Evolutionary conservation across 2,113 vertebrate genomes (phyloP).

Genomic region (Scatophagus argus): DNA sequence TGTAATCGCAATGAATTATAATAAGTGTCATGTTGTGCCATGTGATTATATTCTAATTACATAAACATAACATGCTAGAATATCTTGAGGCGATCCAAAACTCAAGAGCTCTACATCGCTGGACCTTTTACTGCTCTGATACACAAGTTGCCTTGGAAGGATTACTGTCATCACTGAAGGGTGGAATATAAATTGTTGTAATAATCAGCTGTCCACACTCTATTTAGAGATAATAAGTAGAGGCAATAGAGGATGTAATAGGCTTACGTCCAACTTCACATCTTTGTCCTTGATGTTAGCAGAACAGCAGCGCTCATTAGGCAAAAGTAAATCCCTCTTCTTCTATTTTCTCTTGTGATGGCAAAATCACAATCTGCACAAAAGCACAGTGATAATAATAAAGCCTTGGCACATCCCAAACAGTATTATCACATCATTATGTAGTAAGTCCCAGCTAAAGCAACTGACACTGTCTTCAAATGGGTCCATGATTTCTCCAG

Average conservation of each 20-base stretch:
- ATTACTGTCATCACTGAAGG: slow-evolving; percentile 49
- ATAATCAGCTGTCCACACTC: slow-evolving; percentile 61
- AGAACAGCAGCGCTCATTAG: slow-evolving; percentile 40
- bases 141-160: slow-evolving; percentile 15
- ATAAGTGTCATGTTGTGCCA: slow-evolving; percentile 22
- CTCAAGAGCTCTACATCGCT: not conserved
- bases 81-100: slow-evolving; percentile 4
- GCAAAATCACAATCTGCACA: slow-evolving; percentile 23
- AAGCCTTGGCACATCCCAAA: not conserved
- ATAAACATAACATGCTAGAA: slow-evolving; percentile 5
- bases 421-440: slow-evolving; percentile 4
- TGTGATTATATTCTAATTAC: slow-evolving; percentile 30
- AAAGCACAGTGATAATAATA: slow-evolving; percentile 13
- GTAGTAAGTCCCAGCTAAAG: not conserved
- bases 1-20: slow-evolving; percentile 21
- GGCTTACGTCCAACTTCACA: slow-evolving; percentile 48
- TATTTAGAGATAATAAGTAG: slow-evolving; percentile 56
- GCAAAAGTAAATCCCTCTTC: slow-evolving; percentile 5
- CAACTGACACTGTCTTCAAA: slow-evolving; percentile 18
- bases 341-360: slow-evolving; percentile 7
- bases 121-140: slow-evolving; percentile 1
- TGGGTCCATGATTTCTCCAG: not conserved
- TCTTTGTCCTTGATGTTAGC: slow-evolving; percentile 52
- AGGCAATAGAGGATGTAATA: slow-evolving; percentile 47
- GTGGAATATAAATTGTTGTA: slow-evolving; percentile 43